phyloP scores from a whole-genome alignment of 2,113 vertebrate genomes.

The Dipodomys merriami region DNA sequence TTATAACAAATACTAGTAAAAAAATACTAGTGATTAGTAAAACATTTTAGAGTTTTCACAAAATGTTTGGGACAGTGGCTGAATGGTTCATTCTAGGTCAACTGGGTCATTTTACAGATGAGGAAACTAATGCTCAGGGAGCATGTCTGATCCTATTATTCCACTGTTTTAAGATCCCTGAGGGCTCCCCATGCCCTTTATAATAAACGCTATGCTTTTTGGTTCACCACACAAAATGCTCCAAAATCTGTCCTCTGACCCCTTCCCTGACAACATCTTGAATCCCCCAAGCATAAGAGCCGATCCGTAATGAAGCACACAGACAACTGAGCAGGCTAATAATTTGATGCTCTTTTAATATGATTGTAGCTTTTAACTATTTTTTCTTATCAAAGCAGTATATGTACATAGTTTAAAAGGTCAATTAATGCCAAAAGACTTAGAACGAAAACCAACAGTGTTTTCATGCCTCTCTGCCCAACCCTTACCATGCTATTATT shows the following conservation, averaged over 20 bases:
- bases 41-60: slow-evolving; percentile 29
- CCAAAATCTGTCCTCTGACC: neutral
- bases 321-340: neutral
- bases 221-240: neutral
- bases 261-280: neutral
- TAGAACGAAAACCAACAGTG: neutral
- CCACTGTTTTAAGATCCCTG: neutral
- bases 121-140: slow-evolving; percentile 40
- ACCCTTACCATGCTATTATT: neutral
- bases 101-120: slow-evolving; percentile 8
- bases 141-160: slow-evolving; percentile 1
- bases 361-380: neutral
- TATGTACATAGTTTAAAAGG: slow-evolving; percentile 36
- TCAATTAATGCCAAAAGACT: slow-evolving; percentile 2
- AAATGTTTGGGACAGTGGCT: neutral
- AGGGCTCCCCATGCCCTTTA: neutral
- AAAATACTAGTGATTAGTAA: neutral
- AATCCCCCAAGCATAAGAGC: slow-evolving; percentile 2
- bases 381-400: slow-evolving; percentile 36
- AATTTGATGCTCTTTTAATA: neutral
- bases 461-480: neutral
- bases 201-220: neutral
- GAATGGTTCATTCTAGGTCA: neutral
- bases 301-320: neutral
- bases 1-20: too few relatives aligned